Conservation (phyloP, 2,113 vertebrate species). For the Platichthys flesus region DNA sequence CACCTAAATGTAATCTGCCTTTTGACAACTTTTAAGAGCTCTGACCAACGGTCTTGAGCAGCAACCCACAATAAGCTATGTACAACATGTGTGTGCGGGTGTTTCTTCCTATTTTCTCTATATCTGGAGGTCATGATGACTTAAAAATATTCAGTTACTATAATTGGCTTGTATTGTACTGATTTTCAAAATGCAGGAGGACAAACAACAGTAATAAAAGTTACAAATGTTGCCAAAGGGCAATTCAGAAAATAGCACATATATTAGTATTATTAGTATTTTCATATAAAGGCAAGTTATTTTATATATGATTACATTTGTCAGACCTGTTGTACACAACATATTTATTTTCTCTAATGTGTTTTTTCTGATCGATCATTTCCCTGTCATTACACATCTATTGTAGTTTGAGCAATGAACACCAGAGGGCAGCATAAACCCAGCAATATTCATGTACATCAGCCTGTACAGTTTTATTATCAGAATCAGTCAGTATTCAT, state of each 20-base stretch:
- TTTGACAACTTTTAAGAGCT: conserved; percentile 59
- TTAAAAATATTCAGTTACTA: conserved; percentile 25
- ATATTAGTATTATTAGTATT: background rate
- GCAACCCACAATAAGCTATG: conserved; percentile 30
- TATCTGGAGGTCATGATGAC: conserved; percentile 37
- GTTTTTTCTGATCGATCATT: background rate
- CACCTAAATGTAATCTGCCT: conserved; percentile 53
- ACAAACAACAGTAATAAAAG: background rate
- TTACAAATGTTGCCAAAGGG: no score
- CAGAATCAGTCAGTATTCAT: background rate
- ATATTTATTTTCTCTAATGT: background rate
- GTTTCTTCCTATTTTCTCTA: conserved; percentile 38
- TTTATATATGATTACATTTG: no score
- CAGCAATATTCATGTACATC: conserved; percentile 16
- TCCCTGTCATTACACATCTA: background rate
- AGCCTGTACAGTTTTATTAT: background rate
- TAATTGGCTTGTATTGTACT: background rate
- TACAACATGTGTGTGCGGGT: conserved; percentile 5
- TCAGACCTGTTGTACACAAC: background rate
- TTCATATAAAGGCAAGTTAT: background rate
- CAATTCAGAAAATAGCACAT: no score
- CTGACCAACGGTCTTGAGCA: conserved; percentile 21
- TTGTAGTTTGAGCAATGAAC: conserved; percentile 46
- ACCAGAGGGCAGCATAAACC: conserved; percentile 76
- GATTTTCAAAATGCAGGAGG: background rate